phyloP scores from a whole-genome alignment of 2,888 invertebrate genomes.

The Acanthosepion pharaonis region DNA sequence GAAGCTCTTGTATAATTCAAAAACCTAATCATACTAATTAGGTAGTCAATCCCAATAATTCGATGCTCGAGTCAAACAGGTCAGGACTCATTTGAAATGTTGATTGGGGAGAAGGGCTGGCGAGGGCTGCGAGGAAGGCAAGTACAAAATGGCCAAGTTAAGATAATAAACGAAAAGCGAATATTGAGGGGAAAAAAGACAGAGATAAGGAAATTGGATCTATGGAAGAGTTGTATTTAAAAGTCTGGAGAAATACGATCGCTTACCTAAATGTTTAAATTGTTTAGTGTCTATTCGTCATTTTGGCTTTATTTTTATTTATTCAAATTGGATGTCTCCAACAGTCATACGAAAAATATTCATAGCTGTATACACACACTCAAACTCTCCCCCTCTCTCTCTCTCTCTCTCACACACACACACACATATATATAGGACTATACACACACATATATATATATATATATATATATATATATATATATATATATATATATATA shows the following conservation, averaged over 20 bases:
- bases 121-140: background rate
- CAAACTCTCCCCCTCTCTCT: background rate
- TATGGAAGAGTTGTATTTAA: background rate
- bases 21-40: slow-evolving; percentile 33
- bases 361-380: background rate
- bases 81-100: slow-evolving; percentile 33
- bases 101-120: background rate
- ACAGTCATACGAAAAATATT: slow-evolving; percentile 25
- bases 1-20: background rate
- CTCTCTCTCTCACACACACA: background rate
- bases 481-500: too few species aligned
- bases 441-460: too few species aligned
- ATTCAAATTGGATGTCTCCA: slow-evolving; percentile 33
- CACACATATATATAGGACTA: background rate
- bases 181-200: background rate
- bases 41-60: slow-evolving; percentile 17
- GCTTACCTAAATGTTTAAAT: background rate
- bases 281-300: background rate
- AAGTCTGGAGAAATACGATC: background rate
- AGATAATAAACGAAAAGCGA: background rate
- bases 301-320: slow-evolving; percentile 7
- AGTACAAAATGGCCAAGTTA: background rate
- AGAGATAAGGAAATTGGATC: slow-evolving; percentile 4
- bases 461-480: too few species aligned
- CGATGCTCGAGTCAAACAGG: slow-evolving; percentile 33